Percentiles rank a stretch among this genome's conserved stretches.
These are phyloP conservation scores for Gavia stellata DNA, from an alignment of 2,113 vertebrate species.

Conservation along the genomic window DNA sequence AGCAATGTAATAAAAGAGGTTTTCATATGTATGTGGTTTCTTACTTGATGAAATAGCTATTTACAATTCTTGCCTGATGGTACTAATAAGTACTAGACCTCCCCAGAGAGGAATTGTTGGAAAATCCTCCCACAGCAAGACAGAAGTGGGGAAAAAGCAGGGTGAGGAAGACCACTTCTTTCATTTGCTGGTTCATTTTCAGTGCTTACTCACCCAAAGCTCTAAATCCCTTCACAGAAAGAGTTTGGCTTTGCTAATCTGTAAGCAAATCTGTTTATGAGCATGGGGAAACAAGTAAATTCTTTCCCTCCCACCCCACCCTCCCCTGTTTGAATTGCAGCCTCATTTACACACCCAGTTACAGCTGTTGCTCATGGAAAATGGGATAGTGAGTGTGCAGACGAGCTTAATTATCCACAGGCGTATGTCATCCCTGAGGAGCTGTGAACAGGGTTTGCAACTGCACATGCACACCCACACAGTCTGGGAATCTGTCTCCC, in stretches of 20 bases:
- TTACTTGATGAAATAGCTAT: neutral
- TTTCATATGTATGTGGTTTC: neutral
- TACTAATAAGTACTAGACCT: neutral
- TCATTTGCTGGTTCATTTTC: neutral
- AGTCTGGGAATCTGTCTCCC: neutral
- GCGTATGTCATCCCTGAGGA: neutral
- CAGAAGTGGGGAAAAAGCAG: neutral
- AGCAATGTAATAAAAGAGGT: neutral
- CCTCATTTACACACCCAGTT: neutral
- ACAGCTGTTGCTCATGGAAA: neutral
- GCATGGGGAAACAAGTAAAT: accelerated
- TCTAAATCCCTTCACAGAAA: neutral
- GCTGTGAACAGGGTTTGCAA: neutral
- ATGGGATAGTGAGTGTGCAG: neutral
- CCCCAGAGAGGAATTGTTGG: neutral
- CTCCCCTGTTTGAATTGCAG: neutral
- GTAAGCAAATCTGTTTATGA: neutral
- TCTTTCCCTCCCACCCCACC: neutral
- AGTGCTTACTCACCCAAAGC: neutral
- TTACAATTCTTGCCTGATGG: neutral
- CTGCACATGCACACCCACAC: neutral
- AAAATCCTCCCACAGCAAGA: neutral
- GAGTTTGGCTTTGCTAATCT: neutral
- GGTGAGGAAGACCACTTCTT: neutral
- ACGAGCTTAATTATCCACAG: neutral